A percentile compares a stretch with the other conserved stretches of the same genome.
Conservation (phyloP, 2,888 invertebrate genomes). For the Cylloceria caligata region DNA sequence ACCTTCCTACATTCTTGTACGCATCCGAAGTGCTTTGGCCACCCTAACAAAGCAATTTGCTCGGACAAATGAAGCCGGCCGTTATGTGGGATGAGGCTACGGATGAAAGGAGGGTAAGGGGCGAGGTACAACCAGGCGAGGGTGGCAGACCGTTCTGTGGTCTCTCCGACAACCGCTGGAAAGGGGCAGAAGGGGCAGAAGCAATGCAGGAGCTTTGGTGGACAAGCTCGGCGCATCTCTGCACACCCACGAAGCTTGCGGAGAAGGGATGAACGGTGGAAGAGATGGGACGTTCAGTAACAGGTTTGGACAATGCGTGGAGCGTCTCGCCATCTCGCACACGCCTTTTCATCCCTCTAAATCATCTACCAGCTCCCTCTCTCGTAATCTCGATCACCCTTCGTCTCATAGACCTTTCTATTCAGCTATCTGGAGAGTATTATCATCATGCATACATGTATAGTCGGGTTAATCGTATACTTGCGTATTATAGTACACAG, state of each 20-base stretch:
- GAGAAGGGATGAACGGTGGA: background rate
- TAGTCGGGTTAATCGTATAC: background rate
- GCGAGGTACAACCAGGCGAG: slow-evolving; percentile 21
- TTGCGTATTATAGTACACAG: background rate
- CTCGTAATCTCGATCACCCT: background rate
- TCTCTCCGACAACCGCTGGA: slow-evolving; percentile 58
- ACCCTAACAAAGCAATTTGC: slow-evolving; percentile 71
- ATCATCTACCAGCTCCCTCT: background rate
- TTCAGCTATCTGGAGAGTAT: slow-evolving; percentile 4
- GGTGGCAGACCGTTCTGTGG: slow-evolving; percentile 62
- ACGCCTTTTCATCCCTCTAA: slow-evolving; percentile 19
- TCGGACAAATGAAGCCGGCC: slow-evolving; percentile 69
- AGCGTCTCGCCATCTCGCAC: slow-evolving; percentile 47
- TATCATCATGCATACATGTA: slow-evolving; percentile 7
- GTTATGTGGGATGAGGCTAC: slow-evolving; percentile 37
- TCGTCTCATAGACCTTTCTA: slow-evolving; percentile 18
- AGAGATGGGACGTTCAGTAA: slow-evolving; percentile 59
- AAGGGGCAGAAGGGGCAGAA: slow-evolving; percentile 27
- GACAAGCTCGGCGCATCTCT: slow-evolving; percentile 54
- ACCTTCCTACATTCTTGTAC: slow-evolving; percentile 18
- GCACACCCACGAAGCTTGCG: slow-evolving; percentile 41
- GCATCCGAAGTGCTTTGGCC: slow-evolving; percentile 44
- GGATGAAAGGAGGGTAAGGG: slow-evolving; percentile 3
- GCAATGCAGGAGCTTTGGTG: slow-evolving; percentile 35
- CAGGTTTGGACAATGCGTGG: slow-evolving; percentile 68